These are phyloP conservation scores for Parelbella ahira DNA, from an alignment of 2,888 invertebrate genomes.

Conservation along the genomic window DNA sequence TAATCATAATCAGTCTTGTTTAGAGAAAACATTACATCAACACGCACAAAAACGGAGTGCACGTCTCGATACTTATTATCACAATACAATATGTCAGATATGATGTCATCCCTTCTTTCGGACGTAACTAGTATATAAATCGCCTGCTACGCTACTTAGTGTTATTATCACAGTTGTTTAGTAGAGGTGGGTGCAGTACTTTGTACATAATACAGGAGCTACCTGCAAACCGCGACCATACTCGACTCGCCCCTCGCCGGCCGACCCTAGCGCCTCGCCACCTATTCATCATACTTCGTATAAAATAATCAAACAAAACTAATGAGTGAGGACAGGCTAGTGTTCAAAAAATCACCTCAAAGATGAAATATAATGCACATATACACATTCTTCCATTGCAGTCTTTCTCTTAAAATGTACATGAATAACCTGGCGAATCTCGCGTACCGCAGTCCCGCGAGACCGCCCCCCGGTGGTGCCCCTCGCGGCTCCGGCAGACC, in stretches of 20 bases:
- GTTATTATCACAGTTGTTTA: slow-evolving; percentile 82
- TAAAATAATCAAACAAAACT: slow-evolving; percentile 39
- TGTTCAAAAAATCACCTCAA: slow-evolving; percentile 60
- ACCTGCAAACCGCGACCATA: slow-evolving; percentile 66
- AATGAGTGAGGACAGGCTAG: slow-evolving; percentile 53
- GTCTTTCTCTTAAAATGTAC: slow-evolving; percentile 78
- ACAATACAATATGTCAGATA: slow-evolving; percentile 82
- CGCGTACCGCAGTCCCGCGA: slow-evolving; percentile 53
- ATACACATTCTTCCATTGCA: slow-evolving; percentile 71
- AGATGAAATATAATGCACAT: slow-evolving; percentile 65
- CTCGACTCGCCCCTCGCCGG: slow-evolving; percentile 55
- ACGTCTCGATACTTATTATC: slow-evolving; percentile 69
- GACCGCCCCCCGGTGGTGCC: too few relatives aligned
- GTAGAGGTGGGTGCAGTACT: slow-evolving; percentile 81
- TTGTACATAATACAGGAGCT: slow-evolving; percentile 78
- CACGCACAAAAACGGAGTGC: slow-evolving; percentile 53
- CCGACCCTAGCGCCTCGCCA: slow-evolving; percentile 32
- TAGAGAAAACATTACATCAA: slow-evolving; percentile 77
- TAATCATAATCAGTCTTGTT: slow-evolving; percentile 83
- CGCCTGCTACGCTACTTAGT: slow-evolving; percentile 82
- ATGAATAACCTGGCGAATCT: slow-evolving; percentile 71
- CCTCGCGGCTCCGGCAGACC: too few relatives aligned
- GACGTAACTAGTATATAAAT: slow-evolving; percentile 80
- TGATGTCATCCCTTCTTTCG: slow-evolving; percentile 81
- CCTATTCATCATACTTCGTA: slow-evolving; percentile 39